Evolutionary conservation across 2,113 vertebrate genomes (phyloP), one percentile per base, ranked within the genome.

Genomic region (Dendropsophus ebraccatus): DNA sequence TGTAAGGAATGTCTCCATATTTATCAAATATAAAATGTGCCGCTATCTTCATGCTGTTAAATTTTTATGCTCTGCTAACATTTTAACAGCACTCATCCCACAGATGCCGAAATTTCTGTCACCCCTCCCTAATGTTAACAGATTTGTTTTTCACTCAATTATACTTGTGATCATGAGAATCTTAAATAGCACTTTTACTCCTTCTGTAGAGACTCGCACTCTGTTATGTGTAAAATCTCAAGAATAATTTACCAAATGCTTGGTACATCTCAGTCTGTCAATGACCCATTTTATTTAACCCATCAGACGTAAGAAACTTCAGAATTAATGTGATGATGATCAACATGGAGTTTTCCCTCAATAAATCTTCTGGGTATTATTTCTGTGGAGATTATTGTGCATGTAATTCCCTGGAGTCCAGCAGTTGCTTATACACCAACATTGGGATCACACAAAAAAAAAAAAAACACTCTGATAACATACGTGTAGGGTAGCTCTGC

Each of bases 101-200:
- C 67, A 73, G 70, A 56, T 62, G 69, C 85, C 85, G 65, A 87
- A 74, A 87, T 89, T 88, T 88, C 74, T 88, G 89, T 91, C 90
- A 86, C 79, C 88, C 83, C 12, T 83, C 84, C 88, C 41, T 17
- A 21, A 62, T 91, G 6, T 92, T 91, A 95, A 91, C 92, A 93
- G 90, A 90, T 94, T 94, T 94, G 93, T 93, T 95, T 95, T 94
- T 91, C 19, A 2, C 93, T 92, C 92, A 92, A 92, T 94, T 95
- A 93, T 91, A 94, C 92, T 94, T 94, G 93, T 92, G 91, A 94
- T 93, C 91, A 90, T 87, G 65, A 92, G 92, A 95, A 93, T 90
- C 91, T 92, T 90, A 91, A 92, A 91, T 92, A 92, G 92, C 93
- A 91, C 92, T 93, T 93, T 93, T 72, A 93, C 91, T 92, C 94